Base-by-base conservation (phyloP, 2,113 vertebrate species). In the Gymnocephalus cernua region DNA sequence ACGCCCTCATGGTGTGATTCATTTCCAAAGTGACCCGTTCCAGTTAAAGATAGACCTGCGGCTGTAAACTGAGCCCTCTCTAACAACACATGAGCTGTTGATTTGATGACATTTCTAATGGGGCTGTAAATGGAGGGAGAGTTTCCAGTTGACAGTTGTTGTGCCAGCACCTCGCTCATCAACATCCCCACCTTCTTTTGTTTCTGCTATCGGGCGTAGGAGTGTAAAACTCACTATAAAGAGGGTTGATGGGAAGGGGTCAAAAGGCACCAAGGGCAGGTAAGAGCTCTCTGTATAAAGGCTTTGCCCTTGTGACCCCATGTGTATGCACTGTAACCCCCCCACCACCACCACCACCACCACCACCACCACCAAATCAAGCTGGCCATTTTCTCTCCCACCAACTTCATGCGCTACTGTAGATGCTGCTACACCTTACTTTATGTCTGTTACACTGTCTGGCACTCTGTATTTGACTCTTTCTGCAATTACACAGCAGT, bases 151-250 rank as follows among this genome's bases (percentile, higher is more conserved):
- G 75, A 77, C 27, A 19, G 53, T 79, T 61, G 80, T 27, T 74
- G 69, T 85, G 59, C 25, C 73, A 67, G 66, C 38, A 21, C 47
- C 66, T 83, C 53, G 67, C 86, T 92, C 80, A 92, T 66, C 82
- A 72, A 23, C 82, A 79, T 64, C 68, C 84, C 66, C 69, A 82
- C 78, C 87, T 65, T 93, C 88, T 92, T 94, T 77, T 95, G 87
- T 94, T 95, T 94, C 94, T 95, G 94, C 95, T 94, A 94, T 94
- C 95, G 86, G 93, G 92, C 92, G 57, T 93, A 96, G 96, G 95
- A 96, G 94, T 95, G 94, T 97, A 95, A 96, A 95, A 95, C 94
- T 97, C 94, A 95, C 93, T 93, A 93, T 96, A 96, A 96, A 96
- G 94, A 96, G 95, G 95, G 93, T 96, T 96, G 95, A 96, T 95